phyloP scores from a whole-genome alignment of 2,113 vertebrate species.

The Cryptotis parvus region DNA sequence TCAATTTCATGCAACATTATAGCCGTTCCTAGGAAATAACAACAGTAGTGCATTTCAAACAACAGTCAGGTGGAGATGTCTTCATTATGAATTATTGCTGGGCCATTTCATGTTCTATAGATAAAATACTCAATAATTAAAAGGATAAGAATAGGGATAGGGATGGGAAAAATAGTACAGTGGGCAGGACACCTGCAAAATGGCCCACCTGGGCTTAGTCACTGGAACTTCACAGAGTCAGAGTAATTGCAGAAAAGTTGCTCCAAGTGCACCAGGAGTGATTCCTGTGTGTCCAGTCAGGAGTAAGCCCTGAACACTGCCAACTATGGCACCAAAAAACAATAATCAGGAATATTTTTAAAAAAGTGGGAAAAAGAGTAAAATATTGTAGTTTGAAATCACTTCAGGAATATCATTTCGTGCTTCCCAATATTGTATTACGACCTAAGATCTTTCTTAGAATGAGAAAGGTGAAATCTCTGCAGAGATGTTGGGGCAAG shows the following conservation, averaged over 20 bases:
- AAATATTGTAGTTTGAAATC: not conserved
- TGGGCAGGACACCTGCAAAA: no score
- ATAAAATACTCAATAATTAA: no score
- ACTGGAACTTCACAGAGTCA: no score
- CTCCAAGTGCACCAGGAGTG: no score
- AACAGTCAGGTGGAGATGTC: not conserved
- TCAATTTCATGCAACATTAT: not conserved
- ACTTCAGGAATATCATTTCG: not conserved
- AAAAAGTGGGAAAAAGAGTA: no score
- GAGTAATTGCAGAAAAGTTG: no score
- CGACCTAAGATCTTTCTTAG: not conserved
- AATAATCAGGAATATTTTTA: not conserved
- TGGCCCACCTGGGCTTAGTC: no score
- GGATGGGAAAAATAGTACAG: no score
- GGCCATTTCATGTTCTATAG: not conserved
- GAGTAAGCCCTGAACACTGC: no score
- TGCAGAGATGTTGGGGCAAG: not conserved
- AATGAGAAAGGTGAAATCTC: fast-evolving
- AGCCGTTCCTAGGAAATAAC: constrained; percentile 27
- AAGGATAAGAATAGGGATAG: no score
- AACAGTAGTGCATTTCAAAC: constrained; percentile 16
- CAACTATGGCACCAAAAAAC: not conserved
- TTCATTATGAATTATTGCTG: not conserved
- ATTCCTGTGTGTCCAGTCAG: no score
- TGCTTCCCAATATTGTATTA: not conserved